Conservation (phyloP, 2,113 vertebrate genomes). For the Bostrychus sinensis region DNA sequence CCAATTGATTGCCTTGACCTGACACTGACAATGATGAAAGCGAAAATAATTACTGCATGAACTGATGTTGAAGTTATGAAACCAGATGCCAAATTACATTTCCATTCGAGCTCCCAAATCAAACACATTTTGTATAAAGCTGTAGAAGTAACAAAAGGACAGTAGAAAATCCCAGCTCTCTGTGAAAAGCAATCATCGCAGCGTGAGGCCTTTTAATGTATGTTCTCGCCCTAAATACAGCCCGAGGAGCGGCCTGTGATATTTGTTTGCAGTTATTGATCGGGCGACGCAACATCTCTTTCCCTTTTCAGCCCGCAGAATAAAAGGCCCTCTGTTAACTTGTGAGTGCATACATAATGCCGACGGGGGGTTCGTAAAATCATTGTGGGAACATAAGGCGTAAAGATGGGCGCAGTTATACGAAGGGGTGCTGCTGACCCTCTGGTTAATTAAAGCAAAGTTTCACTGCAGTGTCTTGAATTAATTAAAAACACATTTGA, state of each 20-base stretch:
- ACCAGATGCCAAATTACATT: not conserved
- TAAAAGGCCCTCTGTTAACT: slow-evolving; percentile 4
- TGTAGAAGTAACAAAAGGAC: not conserved
- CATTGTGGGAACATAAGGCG: slow-evolving; percentile 58
- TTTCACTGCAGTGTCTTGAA: slow-evolving; percentile 64
- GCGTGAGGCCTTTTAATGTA: not conserved
- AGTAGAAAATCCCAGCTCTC: not conserved
- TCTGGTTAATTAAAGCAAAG: slow-evolving; percentile 59
- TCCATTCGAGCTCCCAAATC: not conserved
- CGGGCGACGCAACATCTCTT: not conserved
- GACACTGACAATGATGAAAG: not conserved
- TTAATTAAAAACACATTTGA: slow-evolving; percentile 70
- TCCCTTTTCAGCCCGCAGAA: not conserved
- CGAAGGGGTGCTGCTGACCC: slow-evolving; percentile 50
- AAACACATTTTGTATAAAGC: not conserved
- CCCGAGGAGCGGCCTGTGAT: not conserved
- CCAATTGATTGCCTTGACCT: too few species aligned
- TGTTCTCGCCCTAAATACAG: not conserved
- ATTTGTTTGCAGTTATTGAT: slow-evolving; percentile 16
- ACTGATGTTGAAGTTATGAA: not conserved
- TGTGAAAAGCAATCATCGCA: not conserved
- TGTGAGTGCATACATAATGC: slow-evolving; percentile 14
- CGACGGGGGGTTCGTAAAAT: slow-evolving; percentile 23
- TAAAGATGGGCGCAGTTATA: slow-evolving; percentile 61
- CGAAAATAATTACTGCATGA: not conserved